A percentile compares a stretch with the other conserved stretches of the same genome.
These are phyloP conservation scores for Eucera pruinosa DNA, from an alignment of 2,888 invertebrate genomes.

Conservation along the genomic window DNA sequence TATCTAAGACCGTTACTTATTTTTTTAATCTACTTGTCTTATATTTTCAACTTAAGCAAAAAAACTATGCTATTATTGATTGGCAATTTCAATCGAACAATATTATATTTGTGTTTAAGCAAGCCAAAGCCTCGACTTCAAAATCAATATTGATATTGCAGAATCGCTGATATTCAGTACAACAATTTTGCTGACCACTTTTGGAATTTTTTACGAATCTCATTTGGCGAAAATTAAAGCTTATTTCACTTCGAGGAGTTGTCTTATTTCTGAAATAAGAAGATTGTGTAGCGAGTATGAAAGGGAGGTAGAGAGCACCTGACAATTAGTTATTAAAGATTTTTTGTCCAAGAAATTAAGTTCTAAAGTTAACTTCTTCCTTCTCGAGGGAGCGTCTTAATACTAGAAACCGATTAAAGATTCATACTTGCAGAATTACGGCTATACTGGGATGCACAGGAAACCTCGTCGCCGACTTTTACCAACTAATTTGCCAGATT, in stretches of 20 bases:
- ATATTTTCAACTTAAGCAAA: no score
- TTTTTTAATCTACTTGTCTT: no score
- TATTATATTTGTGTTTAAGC: not conserved
- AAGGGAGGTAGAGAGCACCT: no score
- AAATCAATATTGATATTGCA: not conserved
- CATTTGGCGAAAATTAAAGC: not conserved
- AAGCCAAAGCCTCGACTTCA: not conserved
- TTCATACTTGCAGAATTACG: conserved; percentile 57
- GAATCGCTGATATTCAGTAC: not conserved
- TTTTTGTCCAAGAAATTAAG: conserved; percentile 22
- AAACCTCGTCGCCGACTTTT: conserved; percentile 58
- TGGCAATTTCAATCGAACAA: no score
- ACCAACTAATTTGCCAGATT: conserved; percentile 54
- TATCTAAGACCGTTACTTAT: no score
- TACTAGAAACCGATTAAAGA: conserved; percentile 56
- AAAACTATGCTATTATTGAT: no score
- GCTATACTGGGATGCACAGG: conserved; percentile 32
- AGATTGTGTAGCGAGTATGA: no score
- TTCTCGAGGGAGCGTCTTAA: conserved; percentile 6
- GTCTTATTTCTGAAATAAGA: not conserved
- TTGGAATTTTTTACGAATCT: not conserved
- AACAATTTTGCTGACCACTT: not conserved
- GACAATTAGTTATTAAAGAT: not conserved
- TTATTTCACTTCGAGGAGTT: not conserved
- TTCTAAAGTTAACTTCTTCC: conserved; percentile 15